phyloP scores from a whole-genome alignment of 1,140 invertebrate genomes.

The Macrotrachela quadricornifera region DNA sequence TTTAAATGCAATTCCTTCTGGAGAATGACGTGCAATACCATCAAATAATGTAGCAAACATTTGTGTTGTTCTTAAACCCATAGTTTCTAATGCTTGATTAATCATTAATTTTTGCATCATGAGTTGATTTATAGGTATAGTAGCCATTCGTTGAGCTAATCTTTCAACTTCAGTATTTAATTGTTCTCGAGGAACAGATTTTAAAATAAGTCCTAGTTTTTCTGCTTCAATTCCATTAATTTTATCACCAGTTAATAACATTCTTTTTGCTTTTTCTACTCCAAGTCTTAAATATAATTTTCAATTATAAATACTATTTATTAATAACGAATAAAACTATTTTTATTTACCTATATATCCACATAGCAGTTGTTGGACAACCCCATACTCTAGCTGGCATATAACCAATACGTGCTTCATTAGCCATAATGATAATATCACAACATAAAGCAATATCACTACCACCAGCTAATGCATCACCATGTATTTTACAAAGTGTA shows the following conservation, averaged over 20 bases:
- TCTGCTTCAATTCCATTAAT: constrained; percentile 13
- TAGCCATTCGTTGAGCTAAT: constrained; percentile 10
- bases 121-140: constrained; percentile 15
- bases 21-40: constrained; percentile 15
- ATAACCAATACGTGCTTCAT: constrained; percentile 14
- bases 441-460: constrained; percentile 15
- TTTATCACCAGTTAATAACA: constrained; percentile 14
- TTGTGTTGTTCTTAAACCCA: constrained; percentile 13
- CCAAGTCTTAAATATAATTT: constrained; percentile 9
- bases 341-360: constrained; percentile 11
- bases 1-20: constrained; percentile 15
- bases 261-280: constrained; percentile 13
- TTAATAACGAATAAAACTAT: too few species aligned
- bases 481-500: constrained; percentile 11
- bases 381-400: constrained; percentile 15
- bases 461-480: constrained; percentile 15
- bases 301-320: too few species aligned
- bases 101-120: constrained; percentile 17
- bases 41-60: constrained; percentile 15
- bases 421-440: constrained; percentile 13
- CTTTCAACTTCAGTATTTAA: constrained; percentile 12
- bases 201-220: constrained; percentile 13
- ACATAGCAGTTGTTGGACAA: constrained; percentile 15
- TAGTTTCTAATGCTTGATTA: constrained; percentile 14
- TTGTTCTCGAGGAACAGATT: constrained; percentile 8